Base-by-base conservation (phyloP, 2,888 invertebrate genomes). In the Enchytraeus crypticus region DNA sequence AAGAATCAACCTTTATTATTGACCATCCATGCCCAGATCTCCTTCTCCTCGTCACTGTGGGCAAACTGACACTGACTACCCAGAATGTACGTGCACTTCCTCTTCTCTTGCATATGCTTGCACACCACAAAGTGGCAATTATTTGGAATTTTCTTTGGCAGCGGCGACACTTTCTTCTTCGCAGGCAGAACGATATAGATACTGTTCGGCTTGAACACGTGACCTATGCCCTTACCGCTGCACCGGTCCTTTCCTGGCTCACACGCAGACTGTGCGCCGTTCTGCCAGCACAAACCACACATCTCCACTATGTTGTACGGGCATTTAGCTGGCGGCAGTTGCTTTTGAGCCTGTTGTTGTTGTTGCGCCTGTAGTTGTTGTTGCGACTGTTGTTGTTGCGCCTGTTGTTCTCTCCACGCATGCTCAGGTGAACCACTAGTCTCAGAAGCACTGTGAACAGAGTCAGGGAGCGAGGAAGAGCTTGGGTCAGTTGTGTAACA, bases 1-100 rank as follows among this genome's bases (percentile, higher is more conserved):
- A 14, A 29, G 14, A n/a, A 53, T 71, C 71, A 62, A 76, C 76
- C 63, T 18, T 70, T 72, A 67, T 75, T 70, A 3, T 64, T 63
- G 53, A 71, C 69, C 77, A 76, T 76, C 71, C 72, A 77, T 14
- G 51, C 59, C 77, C 77, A 77, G 0, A 74, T 69, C 5, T 74
- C 71, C 38, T 72, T 61, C 56, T 77, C 77, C 58, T 75, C 74
- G 29, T 71, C 60, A 54, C 71, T 70, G 66, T 77, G 77, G 21
- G 76, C 76, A 70, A 72, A 76, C 65, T 72, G 71, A 66, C 76
- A 77, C 1, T 69, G 70, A 71, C 5, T 65, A 61, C 2, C 68
- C 64, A 18, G 58, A 2, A 64, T 62, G 27, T 34, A 54, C 29
- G 69, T 64, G 66, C 74, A 74, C 38, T 43, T 59, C 49, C 66